These are phyloP conservation scores for Lycophotia porphyrea DNA, from an alignment of 2,888 invertebrate species.

Conservation along the genomic window DNA sequence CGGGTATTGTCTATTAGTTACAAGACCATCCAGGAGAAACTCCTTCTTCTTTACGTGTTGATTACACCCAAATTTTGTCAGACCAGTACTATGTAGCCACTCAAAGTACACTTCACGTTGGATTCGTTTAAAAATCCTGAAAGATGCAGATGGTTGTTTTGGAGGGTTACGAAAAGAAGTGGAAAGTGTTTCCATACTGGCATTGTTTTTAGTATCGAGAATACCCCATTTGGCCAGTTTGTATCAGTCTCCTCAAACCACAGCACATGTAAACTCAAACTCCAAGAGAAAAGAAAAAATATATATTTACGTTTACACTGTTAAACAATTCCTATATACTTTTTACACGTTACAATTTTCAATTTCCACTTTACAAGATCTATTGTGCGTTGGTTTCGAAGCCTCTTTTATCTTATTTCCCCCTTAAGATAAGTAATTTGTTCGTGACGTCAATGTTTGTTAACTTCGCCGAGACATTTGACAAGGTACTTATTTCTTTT, in stretches of 20 bases:
- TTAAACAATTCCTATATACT: constrained; percentile 14
- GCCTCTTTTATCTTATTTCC: constrained; percentile 63
- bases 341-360: constrained; percentile 43
- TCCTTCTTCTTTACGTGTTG: neutral
- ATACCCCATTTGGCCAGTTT: neutral
- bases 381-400: constrained; percentile 62
- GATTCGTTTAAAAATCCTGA: neutral
- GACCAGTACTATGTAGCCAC: neutral
- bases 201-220: neutral
- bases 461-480: constrained; percentile 73
- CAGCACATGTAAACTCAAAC: neutral
- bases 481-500: constrained; percentile 70
- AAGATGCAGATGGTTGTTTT: neutral
- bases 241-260: neutral
- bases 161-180: neutral
- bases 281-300: neutral
- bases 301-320: neutral
- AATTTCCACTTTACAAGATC: constrained; percentile 37
- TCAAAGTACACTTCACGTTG: neutral
- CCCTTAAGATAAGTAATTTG: constrained; percentile 67
- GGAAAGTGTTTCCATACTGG: neutral
- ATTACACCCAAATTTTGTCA: neutral
- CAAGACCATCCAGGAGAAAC: neutral
- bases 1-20: neutral
- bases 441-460: constrained; percentile 68